phyloP scores from a whole-genome alignment of 53 echinoderm and acorn worm genomes.

The Crossaster papposus region DNA sequence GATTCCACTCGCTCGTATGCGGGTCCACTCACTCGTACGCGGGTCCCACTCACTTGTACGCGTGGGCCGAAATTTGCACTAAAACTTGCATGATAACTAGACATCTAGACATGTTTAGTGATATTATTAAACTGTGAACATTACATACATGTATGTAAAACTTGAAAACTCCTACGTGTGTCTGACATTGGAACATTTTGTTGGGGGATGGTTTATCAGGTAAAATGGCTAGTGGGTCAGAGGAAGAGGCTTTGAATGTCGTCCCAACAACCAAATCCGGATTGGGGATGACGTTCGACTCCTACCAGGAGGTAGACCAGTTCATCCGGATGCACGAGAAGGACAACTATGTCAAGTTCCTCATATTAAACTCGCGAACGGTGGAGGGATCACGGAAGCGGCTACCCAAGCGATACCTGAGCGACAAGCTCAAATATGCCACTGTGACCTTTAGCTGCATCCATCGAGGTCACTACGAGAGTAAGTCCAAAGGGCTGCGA shows the following conservation, averaged over 20 bases:
- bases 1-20: no score
- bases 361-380: conserved; percentile 17
- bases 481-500: neutral
- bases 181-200: no score
- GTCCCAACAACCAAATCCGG: neutral
- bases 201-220: no score
- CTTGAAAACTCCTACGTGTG: no score
- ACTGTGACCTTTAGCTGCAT: conserved; percentile 8
- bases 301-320: conserved; percentile 31
- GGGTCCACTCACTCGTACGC: no score
- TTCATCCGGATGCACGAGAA: conserved; percentile 11
- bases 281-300: conserved; percentile 10
- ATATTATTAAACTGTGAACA: no score
- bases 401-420: conserved; percentile 21
- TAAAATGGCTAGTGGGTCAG: neutral
- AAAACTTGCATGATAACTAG: no score
- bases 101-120: no score
- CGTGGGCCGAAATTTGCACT: no score
- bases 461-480: conserved; percentile 11
- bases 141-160: no score
- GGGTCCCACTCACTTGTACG: no score
- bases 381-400: conserved; percentile 7
- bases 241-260: neutral
- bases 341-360: conserved; percentile 28
- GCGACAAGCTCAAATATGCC: neutral